phyloP scores from a whole-genome alignment of 2,113 vertebrate genomes.

The Egretta garzetta region DNA sequence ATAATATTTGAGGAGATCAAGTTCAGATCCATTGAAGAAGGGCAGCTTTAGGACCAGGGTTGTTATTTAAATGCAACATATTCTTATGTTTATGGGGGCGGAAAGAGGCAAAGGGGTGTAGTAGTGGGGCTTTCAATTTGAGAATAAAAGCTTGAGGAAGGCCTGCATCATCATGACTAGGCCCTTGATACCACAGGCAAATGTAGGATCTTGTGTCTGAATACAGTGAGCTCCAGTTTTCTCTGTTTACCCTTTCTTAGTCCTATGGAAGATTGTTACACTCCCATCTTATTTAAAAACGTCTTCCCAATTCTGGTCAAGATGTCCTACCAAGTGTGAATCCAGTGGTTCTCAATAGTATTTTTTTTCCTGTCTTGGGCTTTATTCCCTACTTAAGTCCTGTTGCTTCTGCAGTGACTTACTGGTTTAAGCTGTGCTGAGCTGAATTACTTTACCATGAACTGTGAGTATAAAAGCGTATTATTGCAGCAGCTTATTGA shows the following conservation, averaged over 20 bases:
- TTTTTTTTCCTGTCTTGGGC: rapidly evolving
- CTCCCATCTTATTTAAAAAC: background rate
- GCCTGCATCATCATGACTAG: background rate
- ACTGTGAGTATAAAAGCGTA: background rate
- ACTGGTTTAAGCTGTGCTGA: background rate
- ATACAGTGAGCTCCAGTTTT: background rate
- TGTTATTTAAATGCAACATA: background rate
- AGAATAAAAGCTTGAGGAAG: background rate
- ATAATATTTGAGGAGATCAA: background rate
- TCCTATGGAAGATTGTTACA: background rate
- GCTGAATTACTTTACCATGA: background rate
- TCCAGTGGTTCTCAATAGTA: background rate
- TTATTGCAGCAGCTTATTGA: background rate
- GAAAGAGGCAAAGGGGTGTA: background rate
- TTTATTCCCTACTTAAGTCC: background rate
- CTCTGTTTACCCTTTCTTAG: background rate
- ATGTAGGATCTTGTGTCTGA: background rate
- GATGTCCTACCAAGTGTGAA: background rate
- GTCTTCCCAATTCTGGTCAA: background rate
- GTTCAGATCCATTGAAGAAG: background rate
- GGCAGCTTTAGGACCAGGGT: background rate
- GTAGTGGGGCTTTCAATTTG: background rate
- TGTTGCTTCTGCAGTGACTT: background rate
- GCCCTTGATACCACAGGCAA: background rate
- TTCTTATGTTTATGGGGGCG: background rate